Evolutionary conservation across 2,888 invertebrate species (phyloP), one percentile per base, ranked within the genome.

Genomic region (Cryptocephalus moraei): DNA sequence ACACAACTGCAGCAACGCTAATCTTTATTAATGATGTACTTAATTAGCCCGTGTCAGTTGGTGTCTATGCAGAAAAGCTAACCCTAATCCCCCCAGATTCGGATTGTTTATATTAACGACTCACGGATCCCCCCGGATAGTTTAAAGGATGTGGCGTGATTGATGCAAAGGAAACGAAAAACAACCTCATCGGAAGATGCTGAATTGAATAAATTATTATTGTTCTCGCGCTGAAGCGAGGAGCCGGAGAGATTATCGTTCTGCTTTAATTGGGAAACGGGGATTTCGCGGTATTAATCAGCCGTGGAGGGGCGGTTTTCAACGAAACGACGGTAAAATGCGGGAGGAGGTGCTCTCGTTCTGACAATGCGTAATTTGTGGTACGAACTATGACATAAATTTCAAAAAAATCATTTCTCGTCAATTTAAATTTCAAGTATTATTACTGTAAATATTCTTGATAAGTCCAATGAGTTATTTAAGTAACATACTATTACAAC

Each of bases 11-110:
- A 56, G 57, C 57, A 56, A 56, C 49, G 56, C 60, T 63, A 63
- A 63, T 63, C 63, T 63, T 63, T 63, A 63, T 63, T 63, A 63
- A 63, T 63, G 63, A 60, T 59, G 57, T 57, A 60, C 61, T 63
- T 63, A 63, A 63, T 63, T 63, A 63, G 58, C 47, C 52, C 50
- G 45, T 59, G 62, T 60, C 62, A 61, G 56, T 56, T 54, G 53
- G 56, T 58, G 59, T 60, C 60, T 57, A 58, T 56, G 56, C 56
- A 51, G 58, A 54, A 57, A 57, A 55, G 56, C 58, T 56, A 55
- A 55, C 56, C 56, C 55, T 58, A 57, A 60, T 58, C 56, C 58
- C 51, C 49, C 49, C 48, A 47, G 46, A 47, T 48, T 53, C 44
- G 48, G 52, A 55, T 56, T 60, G 58, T 60, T 57, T 58, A 60